phyloP scores from a whole-genome alignment of 1,140 invertebrate species.

The Psilanteris sp. region DNA sequence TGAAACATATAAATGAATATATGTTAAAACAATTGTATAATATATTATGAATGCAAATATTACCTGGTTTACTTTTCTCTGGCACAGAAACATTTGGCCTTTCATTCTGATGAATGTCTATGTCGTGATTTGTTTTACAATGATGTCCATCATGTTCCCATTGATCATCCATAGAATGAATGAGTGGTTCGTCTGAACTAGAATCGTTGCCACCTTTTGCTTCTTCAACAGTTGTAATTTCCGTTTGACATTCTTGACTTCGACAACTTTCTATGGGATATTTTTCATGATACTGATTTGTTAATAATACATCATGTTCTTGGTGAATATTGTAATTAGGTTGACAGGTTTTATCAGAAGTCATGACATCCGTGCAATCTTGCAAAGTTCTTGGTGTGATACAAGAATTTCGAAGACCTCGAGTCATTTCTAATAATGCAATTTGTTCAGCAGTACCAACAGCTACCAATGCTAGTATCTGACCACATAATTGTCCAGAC shows the following conservation, averaged over 20 bases:
- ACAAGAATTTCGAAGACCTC: conserved; percentile 76
- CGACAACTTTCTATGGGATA: conserved; percentile 34
- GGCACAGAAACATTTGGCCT: conserved; percentile 2
- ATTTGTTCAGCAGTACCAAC: conserved; percentile 83
- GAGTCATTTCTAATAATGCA: conserved; percentile 79
- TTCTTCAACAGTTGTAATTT: conserved; percentile 69
- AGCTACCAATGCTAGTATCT: conserved; percentile 81
- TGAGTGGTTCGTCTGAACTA: conserved; percentile 23
- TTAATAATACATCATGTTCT: conserved; percentile 1
- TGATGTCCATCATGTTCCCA: conserved; percentile 10
- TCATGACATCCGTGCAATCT: conserved; percentile 26
- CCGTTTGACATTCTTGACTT: conserved; percentile 73
- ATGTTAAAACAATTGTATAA: too few species aligned
- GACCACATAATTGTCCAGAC: conserved; percentile 76
- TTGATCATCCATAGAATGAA: conserved; percentile 38
- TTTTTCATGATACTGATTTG: conserved; percentile 16
- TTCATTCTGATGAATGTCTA: conserved; percentile 14
- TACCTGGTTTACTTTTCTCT: conserved; percentile 45
- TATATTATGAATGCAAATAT: too few species aligned
- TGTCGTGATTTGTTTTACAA: conserved; percentile 32
- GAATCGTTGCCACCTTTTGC: conserved; percentile 38
- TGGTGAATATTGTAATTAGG: conserved; percentile 20
- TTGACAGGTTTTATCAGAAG: conserved; percentile 16
- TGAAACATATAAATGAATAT: too few species aligned
- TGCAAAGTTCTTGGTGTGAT: conserved; percentile 59